Base-by-base conservation (phyloP, 2,113 vertebrate genomes). In the Salvator merianae region DNA sequence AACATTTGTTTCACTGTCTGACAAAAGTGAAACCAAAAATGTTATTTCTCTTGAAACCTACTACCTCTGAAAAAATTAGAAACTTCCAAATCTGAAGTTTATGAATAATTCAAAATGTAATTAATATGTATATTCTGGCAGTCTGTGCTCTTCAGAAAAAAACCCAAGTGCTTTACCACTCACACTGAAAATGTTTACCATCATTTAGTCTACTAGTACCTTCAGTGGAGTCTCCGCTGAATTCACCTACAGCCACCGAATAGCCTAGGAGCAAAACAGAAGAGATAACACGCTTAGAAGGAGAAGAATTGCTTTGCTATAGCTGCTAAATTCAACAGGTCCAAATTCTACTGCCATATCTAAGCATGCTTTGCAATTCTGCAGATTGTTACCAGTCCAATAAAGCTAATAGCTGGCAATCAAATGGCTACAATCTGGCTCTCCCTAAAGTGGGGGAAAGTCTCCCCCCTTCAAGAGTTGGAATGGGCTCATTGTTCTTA, bases 241-340 rank as follows among this genome's bases (percentile, higher is more conserved):
- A 98, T 89, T 98, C 97, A n/a, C 98, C 98, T 55, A 97, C 97
- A 63, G 97, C 96, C 77, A 98, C 94, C 63, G 98, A 97, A 80
- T 98, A 98, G 43, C 98, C 98, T 98, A 16, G 79, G 75, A 73
- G 43, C 7, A 47, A 50, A 69, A 68, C 22, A 1, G 0, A 40
- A 73, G 68, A 16, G 1, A 72, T 30, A 63, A 18, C 8, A 43
- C 7, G 26, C 18, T 50, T 50, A 47, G 30, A 43, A 43, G 12
- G 22, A 26, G 40, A 28, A 26, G 40, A 28, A 9, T 34, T 53
- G n/a, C 30, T 32, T 4, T 8, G 40, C 47, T 30, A 43, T 20
- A 43, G 28, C 34, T 73, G 32, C 59, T 26, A 43, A 36, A 4
- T 18, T 6, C 34, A 16, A 5, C 4, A 7, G 2, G n/a, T 50